phyloP scores from a whole-genome alignment of 2,113 vertebrate genomes.

The Forbesichthys papilliferus region DNA sequence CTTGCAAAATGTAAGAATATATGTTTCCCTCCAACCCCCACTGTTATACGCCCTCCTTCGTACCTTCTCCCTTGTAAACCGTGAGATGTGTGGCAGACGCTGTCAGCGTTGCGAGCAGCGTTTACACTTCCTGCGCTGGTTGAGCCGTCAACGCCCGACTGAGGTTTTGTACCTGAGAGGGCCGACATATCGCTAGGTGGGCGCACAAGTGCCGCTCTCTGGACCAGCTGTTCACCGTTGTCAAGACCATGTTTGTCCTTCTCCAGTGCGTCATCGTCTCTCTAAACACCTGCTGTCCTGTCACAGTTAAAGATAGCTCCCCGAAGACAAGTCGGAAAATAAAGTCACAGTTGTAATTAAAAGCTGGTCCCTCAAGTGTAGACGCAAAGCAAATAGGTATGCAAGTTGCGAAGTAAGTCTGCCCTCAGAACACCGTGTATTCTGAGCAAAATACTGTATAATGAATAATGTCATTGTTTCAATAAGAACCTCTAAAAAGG shows the following conservation, averaged over 20 bases:
- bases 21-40: neutral
- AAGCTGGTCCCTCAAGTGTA: conserved; percentile 8
- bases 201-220: conserved; percentile 52
- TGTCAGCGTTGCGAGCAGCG: conserved; percentile 13
- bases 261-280: conserved; percentile 51
- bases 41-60: conserved; percentile 22
- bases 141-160: conserved; percentile 55
- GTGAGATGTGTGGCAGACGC: conserved; percentile 60
- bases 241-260: conserved; percentile 71
- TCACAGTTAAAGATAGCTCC: conserved; percentile 45
- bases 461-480: neutral
- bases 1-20: conserved; percentile 24
- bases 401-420: neutral
- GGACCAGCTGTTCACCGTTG: conserved; percentile 67
- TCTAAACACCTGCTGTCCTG: conserved; percentile 69
- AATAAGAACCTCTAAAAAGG: neutral
- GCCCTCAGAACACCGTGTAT: neutral
- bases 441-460: neutral
- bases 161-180: conserved; percentile 56
- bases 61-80: conserved; percentile 19
- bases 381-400: neutral
- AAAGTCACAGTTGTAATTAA: neutral
- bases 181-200: conserved; percentile 43
- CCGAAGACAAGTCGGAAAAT: conserved; percentile 42
- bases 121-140: conserved; percentile 25